phyloP scores from a whole-genome alignment of 2,113 vertebrate species.

The Cololabis saira region DNA sequence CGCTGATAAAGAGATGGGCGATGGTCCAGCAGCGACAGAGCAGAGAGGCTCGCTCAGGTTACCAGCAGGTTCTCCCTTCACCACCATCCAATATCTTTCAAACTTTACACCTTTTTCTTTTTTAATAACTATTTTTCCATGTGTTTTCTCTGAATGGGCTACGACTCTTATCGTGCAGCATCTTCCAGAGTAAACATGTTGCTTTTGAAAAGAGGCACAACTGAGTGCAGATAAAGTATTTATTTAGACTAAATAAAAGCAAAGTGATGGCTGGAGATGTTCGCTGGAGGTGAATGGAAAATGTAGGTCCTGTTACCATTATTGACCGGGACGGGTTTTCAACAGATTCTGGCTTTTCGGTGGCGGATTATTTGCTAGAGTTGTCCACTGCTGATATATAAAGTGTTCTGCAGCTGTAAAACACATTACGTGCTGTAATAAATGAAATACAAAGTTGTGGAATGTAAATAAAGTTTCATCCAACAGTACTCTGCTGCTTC shows the following conservation, averaged over 20 bases:
- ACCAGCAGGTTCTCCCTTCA: slow-evolving; percentile 14
- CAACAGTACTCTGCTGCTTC: no score
- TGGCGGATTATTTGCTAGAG: background rate
- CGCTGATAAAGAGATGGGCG: slow-evolving; percentile 69
- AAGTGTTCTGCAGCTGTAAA: background rate
- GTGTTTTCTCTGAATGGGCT: slow-evolving; percentile 1
- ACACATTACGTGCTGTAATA: no score
- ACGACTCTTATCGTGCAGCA: background rate
- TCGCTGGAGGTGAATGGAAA: background rate
- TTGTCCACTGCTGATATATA: no score
- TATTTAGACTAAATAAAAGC: background rate
- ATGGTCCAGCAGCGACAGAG: slow-evolving; percentile 53
- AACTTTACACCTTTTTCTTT: slow-evolving; percentile 5
- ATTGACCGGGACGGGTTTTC: background rate
- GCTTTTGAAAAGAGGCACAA: slow-evolving; percentile 7
- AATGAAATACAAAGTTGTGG: no score
- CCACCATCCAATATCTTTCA: slow-evolving; percentile 21
- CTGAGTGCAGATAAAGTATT: background rate
- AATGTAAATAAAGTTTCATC: no score
- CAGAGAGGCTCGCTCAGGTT: slow-evolving; percentile 55
- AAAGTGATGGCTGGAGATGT: background rate
- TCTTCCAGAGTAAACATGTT: slow-evolving; percentile 21
- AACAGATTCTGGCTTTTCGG: background rate
- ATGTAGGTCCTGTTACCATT: no score
- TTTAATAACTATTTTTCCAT: background rate